phyloP scores from a whole-genome alignment of 2,113 vertebrate species.

The Noturus placidus region DNA sequence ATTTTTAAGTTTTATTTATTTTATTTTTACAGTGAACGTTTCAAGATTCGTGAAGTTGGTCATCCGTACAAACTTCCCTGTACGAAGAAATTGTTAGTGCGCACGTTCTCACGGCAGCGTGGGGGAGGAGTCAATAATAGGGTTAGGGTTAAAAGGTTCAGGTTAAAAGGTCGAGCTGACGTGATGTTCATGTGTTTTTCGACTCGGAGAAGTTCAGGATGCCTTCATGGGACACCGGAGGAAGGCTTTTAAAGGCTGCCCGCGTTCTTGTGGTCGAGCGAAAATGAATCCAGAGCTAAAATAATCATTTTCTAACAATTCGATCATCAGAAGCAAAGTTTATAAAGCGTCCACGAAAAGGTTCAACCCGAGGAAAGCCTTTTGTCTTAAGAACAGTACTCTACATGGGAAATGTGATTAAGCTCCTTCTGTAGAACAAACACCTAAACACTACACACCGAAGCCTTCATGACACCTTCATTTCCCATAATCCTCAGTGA shows the following conservation, averaged over 20 bases:
- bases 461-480: constrained; percentile 10
- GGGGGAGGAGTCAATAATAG: too few species aligned
- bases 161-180: neutral
- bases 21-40: neutral
- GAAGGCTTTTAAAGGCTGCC: neutral
- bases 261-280: neutral
- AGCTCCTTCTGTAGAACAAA: neutral
- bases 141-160: too few species aligned
- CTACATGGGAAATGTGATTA: neutral
- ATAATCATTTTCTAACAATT: neutral
- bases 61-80: neutral
- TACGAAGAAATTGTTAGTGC: neutral
- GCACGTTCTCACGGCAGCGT: neutral
- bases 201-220: neutral
- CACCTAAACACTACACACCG: neutral
- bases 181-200: neutral
- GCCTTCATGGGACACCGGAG: neutral
- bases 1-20: too few species aligned
- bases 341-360: neutral
- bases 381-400: neutral
- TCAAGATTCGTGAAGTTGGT: neutral
- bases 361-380: neutral
- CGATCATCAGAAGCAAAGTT: neutral
- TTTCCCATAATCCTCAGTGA: constrained; percentile 34
- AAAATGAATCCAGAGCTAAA: neutral